Conservation (phyloP, 2,113 vertebrate genomes). For the Microtus oregoni region DNA sequence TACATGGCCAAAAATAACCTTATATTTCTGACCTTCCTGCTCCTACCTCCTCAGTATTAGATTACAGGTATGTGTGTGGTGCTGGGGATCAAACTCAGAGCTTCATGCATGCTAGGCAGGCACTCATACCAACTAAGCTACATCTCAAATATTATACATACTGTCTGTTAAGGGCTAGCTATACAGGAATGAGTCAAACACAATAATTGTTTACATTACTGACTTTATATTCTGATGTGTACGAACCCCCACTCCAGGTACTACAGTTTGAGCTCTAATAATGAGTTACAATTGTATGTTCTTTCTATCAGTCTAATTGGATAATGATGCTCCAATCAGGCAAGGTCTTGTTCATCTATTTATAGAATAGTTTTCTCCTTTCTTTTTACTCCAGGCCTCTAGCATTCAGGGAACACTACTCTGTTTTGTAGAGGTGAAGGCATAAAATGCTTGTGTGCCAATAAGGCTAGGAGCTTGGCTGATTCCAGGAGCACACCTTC, state of each 20-base stretch:
- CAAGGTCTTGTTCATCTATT: constrained; percentile 12
- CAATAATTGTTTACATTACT: not conserved
- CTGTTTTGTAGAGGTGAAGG: not conserved
- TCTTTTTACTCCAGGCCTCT: constrained; percentile 32
- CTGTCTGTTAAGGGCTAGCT: not conserved
- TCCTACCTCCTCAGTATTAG: not conserved
- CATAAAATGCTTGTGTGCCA: not conserved
- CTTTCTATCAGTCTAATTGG: not conserved
- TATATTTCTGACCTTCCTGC: not conserved
- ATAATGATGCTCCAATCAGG: not conserved
- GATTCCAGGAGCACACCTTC: not conserved
- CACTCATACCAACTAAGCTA: not conserved
- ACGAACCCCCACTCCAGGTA: not conserved
- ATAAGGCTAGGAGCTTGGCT: not conserved
- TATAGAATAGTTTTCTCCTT: constrained; percentile 32
- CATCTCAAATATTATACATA: not conserved
- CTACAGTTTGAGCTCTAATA: not conserved
- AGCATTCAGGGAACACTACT: not conserved
- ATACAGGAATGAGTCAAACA: not conserved
- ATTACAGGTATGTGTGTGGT: not conserved
- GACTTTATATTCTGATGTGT: not conserved
- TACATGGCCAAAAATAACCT: not conserved
- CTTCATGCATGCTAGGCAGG: not conserved
- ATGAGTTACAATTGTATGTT: not conserved
- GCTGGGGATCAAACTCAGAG: not conserved